Percentiles rank a stretch among this genome's conserved stretches.
These are phyloP conservation scores for Fistularia tabacaria DNA, from an alignment of 2,797 vertebrate genomes.

Conservation along the genomic window DNA sequence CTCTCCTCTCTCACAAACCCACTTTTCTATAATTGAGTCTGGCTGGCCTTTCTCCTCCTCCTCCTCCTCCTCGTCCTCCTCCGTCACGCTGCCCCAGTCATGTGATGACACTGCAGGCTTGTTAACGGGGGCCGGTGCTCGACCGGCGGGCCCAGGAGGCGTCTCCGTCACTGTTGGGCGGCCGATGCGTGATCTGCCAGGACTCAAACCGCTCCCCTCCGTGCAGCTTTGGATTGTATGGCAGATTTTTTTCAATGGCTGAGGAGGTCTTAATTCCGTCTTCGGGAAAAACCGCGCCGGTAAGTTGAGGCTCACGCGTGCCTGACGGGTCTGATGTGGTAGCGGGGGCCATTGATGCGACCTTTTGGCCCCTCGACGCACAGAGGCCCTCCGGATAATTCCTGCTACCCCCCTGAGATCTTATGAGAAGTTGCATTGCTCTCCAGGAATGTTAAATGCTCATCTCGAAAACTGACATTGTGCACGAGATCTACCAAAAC, in stretches of 20 bases:
- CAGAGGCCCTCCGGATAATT: too few species aligned
- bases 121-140: constrained; percentile 36
- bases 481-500: too few species aligned
- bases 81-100: constrained; percentile 75
- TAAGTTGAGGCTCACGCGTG: constrained; percentile 67
- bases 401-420: too few species aligned
- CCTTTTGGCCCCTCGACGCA: too few species aligned
- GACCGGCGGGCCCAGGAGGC: constrained; percentile 18
- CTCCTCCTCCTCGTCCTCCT: constrained; percentile 32
- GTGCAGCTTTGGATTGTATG: constrained; percentile 8
- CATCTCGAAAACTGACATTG: too few species aligned
- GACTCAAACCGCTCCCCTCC: not conserved
- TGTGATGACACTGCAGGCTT: constrained; percentile 70
- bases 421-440: too few species aligned
- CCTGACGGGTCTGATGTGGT: too few species aligned
- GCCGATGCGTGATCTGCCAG: not conserved
- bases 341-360: too few species aligned
- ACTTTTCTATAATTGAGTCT: constrained; percentile 77
- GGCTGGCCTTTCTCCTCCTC: constrained; percentile 61
- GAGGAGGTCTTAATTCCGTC: constrained; percentile 72
- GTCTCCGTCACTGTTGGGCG: constrained; percentile 15
- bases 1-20: constrained; percentile 54
- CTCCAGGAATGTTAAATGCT: too few species aligned
- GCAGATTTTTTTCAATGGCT: constrained; percentile 67
- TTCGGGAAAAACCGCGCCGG: constrained; percentile 66